A percentile compares a stretch with the other conserved stretches of the same genome.
Evolutionary conservation across 2,797 vertebrate species (phyloP).

Genomic region (Cirrhinus mrigala): DNA sequence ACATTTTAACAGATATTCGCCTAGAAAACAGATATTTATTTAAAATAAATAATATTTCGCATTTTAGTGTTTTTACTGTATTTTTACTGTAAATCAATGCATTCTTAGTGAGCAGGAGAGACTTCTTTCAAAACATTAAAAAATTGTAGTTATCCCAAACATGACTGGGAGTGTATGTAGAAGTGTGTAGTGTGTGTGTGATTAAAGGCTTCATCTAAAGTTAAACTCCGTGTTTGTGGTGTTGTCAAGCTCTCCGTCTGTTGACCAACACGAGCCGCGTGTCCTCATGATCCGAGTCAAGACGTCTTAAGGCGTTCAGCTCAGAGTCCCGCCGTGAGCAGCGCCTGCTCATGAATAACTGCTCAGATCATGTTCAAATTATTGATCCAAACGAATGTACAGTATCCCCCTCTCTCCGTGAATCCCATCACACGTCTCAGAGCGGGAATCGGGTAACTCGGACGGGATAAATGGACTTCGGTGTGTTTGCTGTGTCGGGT

Average conservation of each 20-base stretch:
- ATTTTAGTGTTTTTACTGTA: background rate
- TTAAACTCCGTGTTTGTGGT: too few relatives aligned
- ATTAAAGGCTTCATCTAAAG: too few relatives aligned
- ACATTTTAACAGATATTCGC: background rate
- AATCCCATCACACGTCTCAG: too few relatives aligned
- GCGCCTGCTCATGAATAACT: background rate
- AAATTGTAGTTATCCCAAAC: too few relatives aligned
- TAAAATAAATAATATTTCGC: fast-evolving
- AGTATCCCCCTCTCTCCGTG: background rate
- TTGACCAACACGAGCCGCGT: too few relatives aligned
- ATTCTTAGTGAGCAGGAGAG: background rate
- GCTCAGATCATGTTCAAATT: background rate
- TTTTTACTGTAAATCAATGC: background rate
- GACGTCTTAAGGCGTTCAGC: too few relatives aligned
- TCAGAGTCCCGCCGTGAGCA: too few relatives aligned
- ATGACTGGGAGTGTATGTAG: too few relatives aligned
- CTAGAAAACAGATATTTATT: background rate
- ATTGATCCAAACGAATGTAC: background rate
- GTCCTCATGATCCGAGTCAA: background rate
- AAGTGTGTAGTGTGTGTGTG: background rate
- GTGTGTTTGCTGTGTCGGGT: background rate
- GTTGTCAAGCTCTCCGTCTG: too few relatives aligned
- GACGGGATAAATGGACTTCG: background rate
- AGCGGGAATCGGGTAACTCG: conserved; percentile 3
- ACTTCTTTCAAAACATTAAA: background rate